Evolutionary conservation across 2,797 vertebrate genomes (phyloP).

Genomic region (Falco biarmicus): DNA sequence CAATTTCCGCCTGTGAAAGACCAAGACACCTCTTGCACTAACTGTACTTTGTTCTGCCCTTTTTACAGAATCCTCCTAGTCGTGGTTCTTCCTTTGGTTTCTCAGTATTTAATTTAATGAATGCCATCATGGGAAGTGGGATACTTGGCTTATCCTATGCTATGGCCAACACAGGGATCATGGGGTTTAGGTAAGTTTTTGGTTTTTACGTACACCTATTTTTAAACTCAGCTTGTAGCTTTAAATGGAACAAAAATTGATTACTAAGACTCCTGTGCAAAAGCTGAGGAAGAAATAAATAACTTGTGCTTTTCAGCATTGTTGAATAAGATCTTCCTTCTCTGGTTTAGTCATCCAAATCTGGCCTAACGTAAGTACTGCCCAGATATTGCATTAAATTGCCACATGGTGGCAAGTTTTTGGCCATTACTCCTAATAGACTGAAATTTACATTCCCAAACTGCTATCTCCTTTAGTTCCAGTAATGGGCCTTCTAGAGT

Average conservation of each 20-base stretch:
- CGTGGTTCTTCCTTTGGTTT: slow-evolving; percentile 86
- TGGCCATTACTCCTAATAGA: not conserved
- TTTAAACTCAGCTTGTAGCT: not conserved
- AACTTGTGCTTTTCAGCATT: not conserved
- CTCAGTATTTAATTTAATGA: slow-evolving; percentile 95
- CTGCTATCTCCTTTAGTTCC: not conserved
- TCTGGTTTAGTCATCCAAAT: not conserved
- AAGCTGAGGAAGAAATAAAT: not conserved
- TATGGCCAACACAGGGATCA: slow-evolving; percentile 90
- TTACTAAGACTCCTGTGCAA: not conserved
- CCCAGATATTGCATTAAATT: not conserved
- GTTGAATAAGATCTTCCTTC: not conserved
- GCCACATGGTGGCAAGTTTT: slow-evolving; percentile 52
- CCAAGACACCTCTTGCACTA: not conserved
- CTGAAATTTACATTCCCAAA: not conserved
- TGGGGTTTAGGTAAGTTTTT: slow-evolving; percentile 89
- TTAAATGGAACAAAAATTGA: not conserved
- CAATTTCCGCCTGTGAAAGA: too few relatives aligned
- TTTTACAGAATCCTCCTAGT: slow-evolving; percentile 57
- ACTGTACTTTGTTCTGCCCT: not conserved
- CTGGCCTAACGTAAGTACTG: not conserved
- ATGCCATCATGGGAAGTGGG: slow-evolving; percentile 95
- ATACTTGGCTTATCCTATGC: slow-evolving; percentile 92
- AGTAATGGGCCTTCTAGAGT: not conserved
- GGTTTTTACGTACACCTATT: not conserved